Evolutionary conservation across 2,113 vertebrate genomes (phyloP).

Genomic region (Sapayoa aenigma): DNA sequence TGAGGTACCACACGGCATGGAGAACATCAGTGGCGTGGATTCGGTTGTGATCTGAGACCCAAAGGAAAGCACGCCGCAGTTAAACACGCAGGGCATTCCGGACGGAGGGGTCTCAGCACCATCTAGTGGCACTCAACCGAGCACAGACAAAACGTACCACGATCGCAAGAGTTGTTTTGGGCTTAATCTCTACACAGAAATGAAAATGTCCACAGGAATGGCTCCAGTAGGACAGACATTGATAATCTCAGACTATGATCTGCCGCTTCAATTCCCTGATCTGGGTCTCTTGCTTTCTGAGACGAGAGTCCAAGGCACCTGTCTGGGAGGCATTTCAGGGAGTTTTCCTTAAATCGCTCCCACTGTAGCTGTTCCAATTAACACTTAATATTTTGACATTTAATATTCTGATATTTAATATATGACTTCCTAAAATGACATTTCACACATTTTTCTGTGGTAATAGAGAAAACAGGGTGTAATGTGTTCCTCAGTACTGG

Average conservation of each 20-base stretch:
- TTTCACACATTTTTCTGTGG: background rate
- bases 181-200: background rate
- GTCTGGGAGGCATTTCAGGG: background rate
- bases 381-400: background rate
- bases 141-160: background rate
- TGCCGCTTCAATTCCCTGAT: background rate
- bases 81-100: background rate
- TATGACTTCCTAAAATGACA: background rate
- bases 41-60: conserved; percentile 91
- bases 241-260: background rate
- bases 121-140: conserved; percentile 48
- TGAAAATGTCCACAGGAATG: background rate
- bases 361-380: background rate
- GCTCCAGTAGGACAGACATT: background rate
- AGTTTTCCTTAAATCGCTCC: background rate
- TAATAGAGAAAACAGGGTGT: background rate
- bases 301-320: background rate
- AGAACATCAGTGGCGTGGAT: conserved; percentile 97
- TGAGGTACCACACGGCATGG: conserved; percentile 97
- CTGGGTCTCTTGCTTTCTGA: background rate
- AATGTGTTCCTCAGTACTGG: background rate
- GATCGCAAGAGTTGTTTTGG: background rate
- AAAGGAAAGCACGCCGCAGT: background rate
- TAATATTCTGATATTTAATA: background rate
- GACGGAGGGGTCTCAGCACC: conserved; percentile 48